phyloP scores from a whole-genome alignment of 35 echinoderm and acorn worm species.

The Ophioderma brevispina region DNA sequence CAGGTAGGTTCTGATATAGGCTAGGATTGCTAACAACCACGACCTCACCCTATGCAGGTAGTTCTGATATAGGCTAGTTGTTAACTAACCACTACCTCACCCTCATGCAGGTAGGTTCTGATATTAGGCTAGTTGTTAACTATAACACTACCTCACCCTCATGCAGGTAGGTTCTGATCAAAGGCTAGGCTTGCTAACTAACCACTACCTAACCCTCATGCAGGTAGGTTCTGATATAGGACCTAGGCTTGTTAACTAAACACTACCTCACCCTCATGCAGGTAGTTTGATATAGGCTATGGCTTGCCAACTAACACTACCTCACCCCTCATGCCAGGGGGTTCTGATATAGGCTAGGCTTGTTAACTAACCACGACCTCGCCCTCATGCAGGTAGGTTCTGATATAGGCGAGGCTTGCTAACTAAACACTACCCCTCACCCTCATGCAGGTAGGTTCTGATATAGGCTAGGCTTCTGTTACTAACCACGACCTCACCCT shows the following conservation, averaged over 20 bases:
- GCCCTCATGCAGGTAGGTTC: too few relatives aligned
- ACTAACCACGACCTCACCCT: constrained; percentile 49
- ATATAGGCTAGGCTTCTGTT: constrained; percentile 34
- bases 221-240: too few relatives aligned
- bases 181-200: neutral
- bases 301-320: constrained; percentile 71
- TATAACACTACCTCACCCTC: neutral
- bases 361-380: constrained; percentile 1
- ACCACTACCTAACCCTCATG: neutral
- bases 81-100: neutral
- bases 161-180: neutral
- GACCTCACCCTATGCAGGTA: neutral
- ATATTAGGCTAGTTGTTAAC: neutral
- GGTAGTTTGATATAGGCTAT: constrained; percentile 54
- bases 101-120: too few relatives aligned
- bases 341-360: too few relatives aligned
- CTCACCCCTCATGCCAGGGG: neutral
- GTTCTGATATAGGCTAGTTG: neutral
- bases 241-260: neutral
- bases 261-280: constrained; percentile 53
- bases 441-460: neutral
- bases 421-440: neutral
- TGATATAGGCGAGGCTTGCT: too few relatives aligned
- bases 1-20: constrained; percentile 51
- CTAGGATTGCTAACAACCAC: constrained; percentile 69